Evolutionary conservation across 2,888 invertebrate genomes (phyloP).

Genomic region (Diaperis boleti): DNA sequence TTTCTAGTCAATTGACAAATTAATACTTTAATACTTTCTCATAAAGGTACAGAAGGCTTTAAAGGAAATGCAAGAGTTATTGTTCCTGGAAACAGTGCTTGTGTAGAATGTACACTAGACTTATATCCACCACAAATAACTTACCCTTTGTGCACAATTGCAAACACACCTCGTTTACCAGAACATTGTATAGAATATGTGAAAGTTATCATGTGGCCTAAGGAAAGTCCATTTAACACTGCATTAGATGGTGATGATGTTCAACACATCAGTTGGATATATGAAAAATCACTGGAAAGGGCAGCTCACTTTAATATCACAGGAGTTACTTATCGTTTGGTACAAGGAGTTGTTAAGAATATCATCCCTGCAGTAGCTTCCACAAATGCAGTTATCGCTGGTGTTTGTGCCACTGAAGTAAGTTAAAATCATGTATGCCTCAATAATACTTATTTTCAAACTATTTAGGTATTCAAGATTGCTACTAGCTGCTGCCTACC

Average conservation of each 20-base stretch:
- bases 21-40: too few relatives aligned
- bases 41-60: conserved; percentile 89
- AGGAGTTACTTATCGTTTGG: conserved; percentile 90
- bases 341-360: conserved; percentile 96
- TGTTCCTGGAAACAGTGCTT: conserved; percentile 92
- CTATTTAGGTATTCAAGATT: conserved; percentile 91
- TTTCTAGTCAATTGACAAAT: too few relatives aligned
- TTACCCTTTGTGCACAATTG: conserved; percentile 98
- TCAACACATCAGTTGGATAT: conserved; percentile 95
- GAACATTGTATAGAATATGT: conserved; percentile 99
- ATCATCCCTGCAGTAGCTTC: conserved; percentile 99
- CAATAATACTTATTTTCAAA: conserved; percentile 36
- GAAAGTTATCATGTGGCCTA: conserved; percentile 94
- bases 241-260: conserved; percentile 96
- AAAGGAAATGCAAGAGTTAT: conserved; percentile 98
- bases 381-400: conserved; percentile 99
- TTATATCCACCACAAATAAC: conserved; percentile 98
- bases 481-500: conserved; percentile 92
- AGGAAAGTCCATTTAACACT: conserved; percentile 87
- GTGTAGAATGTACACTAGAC: conserved; percentile 97
- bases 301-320: conserved; percentile 89
- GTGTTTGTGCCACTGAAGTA: conserved; percentile 93
- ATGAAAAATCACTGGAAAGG: conserved; percentile 89
- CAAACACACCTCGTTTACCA: conserved; percentile 97
- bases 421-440: background rate